Conservation (phyloP, 2,113 vertebrate genomes). For the Semicossyphus pulcher region DNA sequence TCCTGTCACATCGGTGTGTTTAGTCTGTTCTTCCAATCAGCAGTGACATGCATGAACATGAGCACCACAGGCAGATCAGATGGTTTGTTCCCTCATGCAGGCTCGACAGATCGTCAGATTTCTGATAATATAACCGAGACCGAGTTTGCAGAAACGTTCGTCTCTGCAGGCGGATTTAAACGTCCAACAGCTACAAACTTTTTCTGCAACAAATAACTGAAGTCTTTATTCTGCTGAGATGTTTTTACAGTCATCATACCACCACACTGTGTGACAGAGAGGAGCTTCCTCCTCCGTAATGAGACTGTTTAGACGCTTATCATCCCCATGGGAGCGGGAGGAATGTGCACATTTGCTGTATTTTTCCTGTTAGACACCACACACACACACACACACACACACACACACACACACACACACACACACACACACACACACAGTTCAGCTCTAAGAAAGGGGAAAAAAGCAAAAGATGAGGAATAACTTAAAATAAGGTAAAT, state of each 20-base stretch:
- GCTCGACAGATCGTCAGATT: constrained; percentile 20
- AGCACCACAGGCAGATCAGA: constrained; percentile 30
- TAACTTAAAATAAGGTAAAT: not conserved
- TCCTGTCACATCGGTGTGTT: constrained; percentile 8
- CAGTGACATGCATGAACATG: constrained; percentile 9
- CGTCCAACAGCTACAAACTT: not conserved
- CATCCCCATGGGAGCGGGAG: constrained; percentile 61
- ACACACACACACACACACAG: not conserved
- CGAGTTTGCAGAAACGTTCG: not conserved
- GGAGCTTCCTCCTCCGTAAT: constrained; percentile 60
- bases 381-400: not conserved
- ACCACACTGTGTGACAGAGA: constrained; percentile 36
- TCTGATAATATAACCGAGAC: constrained; percentile 29
- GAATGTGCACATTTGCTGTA: constrained; percentile 57
- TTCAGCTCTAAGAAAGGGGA: not conserved
- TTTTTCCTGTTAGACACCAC: constrained; percentile 37
- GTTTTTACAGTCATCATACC: not conserved
- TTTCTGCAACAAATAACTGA: not conserved
- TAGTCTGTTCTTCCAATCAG: constrained; percentile 23
- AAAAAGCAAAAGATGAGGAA: not conserved
- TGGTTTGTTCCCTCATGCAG: constrained; percentile 23
- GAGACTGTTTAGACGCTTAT: constrained; percentile 55
- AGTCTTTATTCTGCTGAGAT: not conserved
- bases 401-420: not conserved
- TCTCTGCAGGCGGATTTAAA: not conserved